A percentile compares a stretch with the other conserved stretches of the same genome.
phyloP scores from a whole-genome alignment of 2,113 vertebrate species.

The Phyllostomus discolor region DNA sequence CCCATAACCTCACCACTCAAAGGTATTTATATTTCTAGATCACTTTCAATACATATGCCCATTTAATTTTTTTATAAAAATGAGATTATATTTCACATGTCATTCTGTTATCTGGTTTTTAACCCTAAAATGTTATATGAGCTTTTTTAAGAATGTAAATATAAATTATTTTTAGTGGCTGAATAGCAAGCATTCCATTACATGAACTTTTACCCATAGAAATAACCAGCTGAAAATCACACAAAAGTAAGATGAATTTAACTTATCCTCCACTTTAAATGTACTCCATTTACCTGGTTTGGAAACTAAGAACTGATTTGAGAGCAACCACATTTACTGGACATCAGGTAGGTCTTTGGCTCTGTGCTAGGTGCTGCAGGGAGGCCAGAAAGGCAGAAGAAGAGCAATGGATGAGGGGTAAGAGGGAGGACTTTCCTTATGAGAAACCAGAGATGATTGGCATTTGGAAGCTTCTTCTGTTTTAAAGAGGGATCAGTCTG shows the following conservation, averaged over 20 bases:
- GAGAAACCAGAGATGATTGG: not conserved
- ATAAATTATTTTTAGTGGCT: not conserved
- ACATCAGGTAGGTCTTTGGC: not conserved
- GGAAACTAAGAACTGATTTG: not conserved
- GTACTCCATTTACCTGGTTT: not conserved
- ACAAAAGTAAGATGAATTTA: not conserved
- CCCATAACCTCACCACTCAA: not conserved
- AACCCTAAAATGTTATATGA: not conserved
- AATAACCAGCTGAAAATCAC: not conserved
- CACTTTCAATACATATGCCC: not conserved
- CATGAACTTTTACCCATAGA: not conserved
- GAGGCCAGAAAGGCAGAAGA: not conserved
- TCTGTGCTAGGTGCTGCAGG: not conserved
- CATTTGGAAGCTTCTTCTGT: not conserved
- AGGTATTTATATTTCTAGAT: not conserved
- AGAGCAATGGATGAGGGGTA: not conserved
- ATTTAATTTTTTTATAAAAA: not conserved
- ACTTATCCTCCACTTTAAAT: not conserved
- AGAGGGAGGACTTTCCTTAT: not conserved
- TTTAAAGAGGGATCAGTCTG: not conserved
- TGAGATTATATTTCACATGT: not conserved
- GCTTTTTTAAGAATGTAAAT: not conserved
- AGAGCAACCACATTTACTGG: not conserved
- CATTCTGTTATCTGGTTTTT: not conserved
- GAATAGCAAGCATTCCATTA: not conserved